Conservation (phyloP, 2,113 vertebrate species). For the Mesitornis unicolor region DNA sequence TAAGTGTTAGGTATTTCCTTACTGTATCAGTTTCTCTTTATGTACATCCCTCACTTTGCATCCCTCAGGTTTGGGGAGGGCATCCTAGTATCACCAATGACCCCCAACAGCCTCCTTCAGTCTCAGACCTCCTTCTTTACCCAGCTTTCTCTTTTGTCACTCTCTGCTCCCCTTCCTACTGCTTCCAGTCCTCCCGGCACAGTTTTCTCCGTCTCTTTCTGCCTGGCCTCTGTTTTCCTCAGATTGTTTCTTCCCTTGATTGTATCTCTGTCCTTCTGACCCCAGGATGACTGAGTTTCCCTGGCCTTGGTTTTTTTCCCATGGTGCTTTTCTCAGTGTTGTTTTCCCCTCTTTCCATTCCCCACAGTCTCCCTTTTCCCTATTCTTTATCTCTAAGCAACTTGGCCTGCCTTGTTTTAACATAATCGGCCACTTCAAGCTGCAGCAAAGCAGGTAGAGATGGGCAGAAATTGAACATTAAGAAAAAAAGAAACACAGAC, state of each 20-base stretch:
- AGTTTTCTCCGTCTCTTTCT: background rate
- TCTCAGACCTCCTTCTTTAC: background rate
- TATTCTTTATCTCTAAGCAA: background rate
- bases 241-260: background rate
- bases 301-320: background rate
- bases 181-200: background rate
- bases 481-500: accelerated
- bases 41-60: background rate
- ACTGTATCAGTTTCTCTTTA: background rate
- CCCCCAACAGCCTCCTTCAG: background rate
- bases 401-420: background rate
- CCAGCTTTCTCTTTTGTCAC: background rate
- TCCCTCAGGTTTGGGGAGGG: background rate
- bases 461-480: background rate
- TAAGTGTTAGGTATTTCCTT: background rate
- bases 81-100: background rate
- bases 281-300: background rate
- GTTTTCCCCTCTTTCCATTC: background rate
- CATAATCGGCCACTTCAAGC: background rate
- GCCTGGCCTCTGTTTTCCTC: background rate
- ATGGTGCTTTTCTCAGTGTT: background rate
- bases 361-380: background rate
- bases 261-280: background rate
- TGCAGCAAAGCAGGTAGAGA: background rate
- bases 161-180: background rate